Evolutionary conservation across 2,797 vertebrate genomes (phyloP).

Genomic region (Aselliscus stoliczkanus): DNA sequence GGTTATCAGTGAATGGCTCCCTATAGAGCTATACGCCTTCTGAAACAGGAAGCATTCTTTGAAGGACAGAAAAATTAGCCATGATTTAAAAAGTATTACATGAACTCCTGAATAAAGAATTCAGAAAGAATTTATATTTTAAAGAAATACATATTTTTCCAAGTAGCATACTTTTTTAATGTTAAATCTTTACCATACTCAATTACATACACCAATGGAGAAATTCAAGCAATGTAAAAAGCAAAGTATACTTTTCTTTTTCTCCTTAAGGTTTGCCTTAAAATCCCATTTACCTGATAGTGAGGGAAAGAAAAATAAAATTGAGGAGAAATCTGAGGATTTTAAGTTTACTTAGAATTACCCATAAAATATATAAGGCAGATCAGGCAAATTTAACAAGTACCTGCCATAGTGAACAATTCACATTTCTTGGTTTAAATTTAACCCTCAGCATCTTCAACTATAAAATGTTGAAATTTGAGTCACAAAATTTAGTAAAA

Average conservation of each 20-base stretch:
- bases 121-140: background rate
- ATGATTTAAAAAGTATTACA: background rate
- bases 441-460: background rate
- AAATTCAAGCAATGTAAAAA: background rate
- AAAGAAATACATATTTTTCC: background rate
- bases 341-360: conserved; percentile 16
- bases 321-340: background rate
- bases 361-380: background rate
- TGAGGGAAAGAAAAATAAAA: background rate
- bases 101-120: background rate
- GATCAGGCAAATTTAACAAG: background rate
- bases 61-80: background rate
- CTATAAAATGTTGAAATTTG: background rate
- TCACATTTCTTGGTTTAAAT: background rate
- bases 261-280: background rate
- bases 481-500: conserved; percentile 11
- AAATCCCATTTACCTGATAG: background rate
- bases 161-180: background rate
- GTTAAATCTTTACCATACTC: background rate
- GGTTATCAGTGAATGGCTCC: background rate
- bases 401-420: background rate
- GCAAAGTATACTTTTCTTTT: background rate
- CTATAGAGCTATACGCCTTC: background rate
- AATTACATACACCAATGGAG: background rate
- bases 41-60: conserved; percentile 10